Base-by-base conservation (phyloP, 2,113 vertebrate genomes). In the Maccullochella peelii region DNA sequence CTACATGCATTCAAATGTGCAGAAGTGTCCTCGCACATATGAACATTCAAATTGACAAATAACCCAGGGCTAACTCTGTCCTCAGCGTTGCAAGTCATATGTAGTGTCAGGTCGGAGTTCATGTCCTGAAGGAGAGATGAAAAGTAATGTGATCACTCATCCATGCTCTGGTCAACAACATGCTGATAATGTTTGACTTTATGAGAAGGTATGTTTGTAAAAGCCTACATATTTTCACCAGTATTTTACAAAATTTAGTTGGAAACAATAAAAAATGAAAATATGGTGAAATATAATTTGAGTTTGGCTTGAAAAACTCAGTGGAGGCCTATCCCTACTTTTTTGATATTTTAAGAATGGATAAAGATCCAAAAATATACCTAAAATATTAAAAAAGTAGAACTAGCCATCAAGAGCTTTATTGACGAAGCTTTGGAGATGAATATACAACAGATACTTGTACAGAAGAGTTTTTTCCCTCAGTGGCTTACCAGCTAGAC, bases 1-100 rank as follows among this genome's bases (percentile, higher is more conserved):
- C 44, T 25, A 27, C 54, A 12, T 50, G 33, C 40, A 66, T 38
- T 42, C 8, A 40, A 61, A 77, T 12, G 68, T 74, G 20, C 30
- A 54, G 10, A 42, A 3, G 25, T 61, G 61, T 77, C 54, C 54
- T 36, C 44, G 20, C 66, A 79, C 25, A 54, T 62, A 73, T 58
- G 40, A 80, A 85, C 71, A 89, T 90, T 58, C 66, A 52, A 80
- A 84, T 63, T 57, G 82, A 84, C 83, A 90, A 86, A 89, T 55
- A 83, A 73, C 89, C 80, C 36, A 4, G 23, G 72, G 86, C 77
- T 44, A 65, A 6, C 14, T 70, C 67, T 75, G 83, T 79, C 67
- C 80, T 73, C 69, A 58, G n/a, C 69, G 65, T 69, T 77, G 69
- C 30, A 59, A 61, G 23, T 83, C 73, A 87, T 81, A 58, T 33